Conservation (phyloP, 2,888 invertebrate species). For the Sinohyriopsis cumingii region DNA sequence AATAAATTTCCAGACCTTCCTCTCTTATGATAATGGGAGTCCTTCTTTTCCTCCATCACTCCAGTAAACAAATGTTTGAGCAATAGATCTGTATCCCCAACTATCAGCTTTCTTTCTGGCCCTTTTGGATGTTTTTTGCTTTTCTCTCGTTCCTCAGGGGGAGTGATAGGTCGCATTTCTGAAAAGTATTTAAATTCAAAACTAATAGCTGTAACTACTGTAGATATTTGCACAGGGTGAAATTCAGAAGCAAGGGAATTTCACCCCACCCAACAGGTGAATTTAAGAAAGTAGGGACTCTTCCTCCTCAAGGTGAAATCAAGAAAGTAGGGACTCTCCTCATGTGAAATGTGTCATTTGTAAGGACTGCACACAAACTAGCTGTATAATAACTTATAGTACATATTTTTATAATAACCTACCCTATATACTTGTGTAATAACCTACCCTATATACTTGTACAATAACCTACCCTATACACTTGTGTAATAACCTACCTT, state of each 20-base stretch:
- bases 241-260: neutral
- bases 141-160: conserved; percentile 58
- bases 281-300: neutral
- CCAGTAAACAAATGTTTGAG: conserved; percentile 73
- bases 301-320: no score
- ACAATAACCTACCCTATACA: no score
- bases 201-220: neutral
- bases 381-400: no score
- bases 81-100: conserved; percentile 74
- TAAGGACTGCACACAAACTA: no score
- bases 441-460: no score
- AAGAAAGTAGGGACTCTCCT: no score
- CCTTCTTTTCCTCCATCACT: conserved; percentile 68
- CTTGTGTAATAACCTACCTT: no score
- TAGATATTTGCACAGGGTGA: neutral
- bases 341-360: no score
- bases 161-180: conserved; percentile 67
- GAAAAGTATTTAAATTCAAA: conserved; percentile 15
- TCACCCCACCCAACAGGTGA: neutral
- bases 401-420: no score
- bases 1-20: conserved; percentile 37
- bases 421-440: no score
- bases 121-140: conserved; percentile 31
- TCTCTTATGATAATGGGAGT: conserved; percentile 21
- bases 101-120: conserved; percentile 64